A percentile compares a stretch with the other conserved stretches of the same genome.
Conservation (phyloP, 2,113 vertebrate species). For the rat (Rattus norvegicus) region DNA sequence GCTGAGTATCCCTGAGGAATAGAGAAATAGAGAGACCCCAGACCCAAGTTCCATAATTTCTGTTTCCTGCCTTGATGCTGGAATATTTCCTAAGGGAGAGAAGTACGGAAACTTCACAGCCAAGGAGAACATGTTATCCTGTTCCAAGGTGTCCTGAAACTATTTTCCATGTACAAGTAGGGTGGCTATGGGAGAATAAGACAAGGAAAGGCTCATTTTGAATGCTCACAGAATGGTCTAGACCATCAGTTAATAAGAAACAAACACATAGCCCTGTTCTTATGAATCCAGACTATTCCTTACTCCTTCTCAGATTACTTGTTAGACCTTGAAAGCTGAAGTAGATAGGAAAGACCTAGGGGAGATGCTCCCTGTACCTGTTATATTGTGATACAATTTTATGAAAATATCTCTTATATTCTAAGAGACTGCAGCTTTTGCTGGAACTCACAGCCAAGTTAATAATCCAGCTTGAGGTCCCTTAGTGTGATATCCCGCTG, state of each 20-base stretch:
- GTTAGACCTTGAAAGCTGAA: background rate
- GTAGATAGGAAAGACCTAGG: background rate
- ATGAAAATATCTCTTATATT: background rate
- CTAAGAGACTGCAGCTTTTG: background rate
- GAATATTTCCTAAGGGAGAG: background rate
- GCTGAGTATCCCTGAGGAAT: background rate
- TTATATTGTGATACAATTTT: background rate
- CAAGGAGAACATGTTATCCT: background rate
- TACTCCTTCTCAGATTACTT: background rate
- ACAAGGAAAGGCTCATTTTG: background rate
- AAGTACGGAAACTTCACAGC: background rate
- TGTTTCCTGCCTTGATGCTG: background rate
- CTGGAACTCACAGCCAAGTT: background rate
- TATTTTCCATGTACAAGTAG: background rate
- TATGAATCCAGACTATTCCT: background rate
- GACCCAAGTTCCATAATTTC: background rate
- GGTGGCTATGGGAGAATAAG: background rate
- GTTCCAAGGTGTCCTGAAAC: background rate
- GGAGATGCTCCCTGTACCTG: background rate
- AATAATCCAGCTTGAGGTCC: background rate
- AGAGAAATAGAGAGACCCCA: background rate
- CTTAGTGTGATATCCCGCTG: background rate
- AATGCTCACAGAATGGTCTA: background rate
- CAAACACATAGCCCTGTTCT: background rate
- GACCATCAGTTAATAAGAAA: background rate